These are phyloP conservation scores for Acanthoscelides obtectus DNA, from an alignment of 2,888 invertebrate species.

Conservation along the genomic window DNA sequence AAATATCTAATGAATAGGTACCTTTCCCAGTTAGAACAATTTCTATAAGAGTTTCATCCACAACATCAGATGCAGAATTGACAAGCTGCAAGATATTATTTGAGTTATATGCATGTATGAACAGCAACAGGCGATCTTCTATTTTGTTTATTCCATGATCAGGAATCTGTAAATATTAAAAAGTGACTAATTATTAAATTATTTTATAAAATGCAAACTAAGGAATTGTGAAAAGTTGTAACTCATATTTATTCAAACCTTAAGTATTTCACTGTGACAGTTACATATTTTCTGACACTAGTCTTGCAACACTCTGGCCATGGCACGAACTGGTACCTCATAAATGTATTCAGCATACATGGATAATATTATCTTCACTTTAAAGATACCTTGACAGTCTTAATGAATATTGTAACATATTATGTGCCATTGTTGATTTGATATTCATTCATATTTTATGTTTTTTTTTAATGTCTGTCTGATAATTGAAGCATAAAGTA, in stretches of 20 bases:
- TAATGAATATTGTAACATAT: too few species aligned
- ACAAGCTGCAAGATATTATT: conserved; percentile 91
- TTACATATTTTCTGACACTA: too few species aligned
- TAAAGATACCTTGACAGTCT: too few species aligned
- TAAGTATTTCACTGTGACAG: not conserved
- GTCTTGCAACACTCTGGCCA: too few species aligned
- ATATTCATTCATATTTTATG: too few species aligned
- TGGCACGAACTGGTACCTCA: too few species aligned
- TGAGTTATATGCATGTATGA: conserved; percentile 92
- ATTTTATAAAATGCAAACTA: not conserved
- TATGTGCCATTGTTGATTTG: too few species aligned
- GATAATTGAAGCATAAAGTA: too few species aligned
- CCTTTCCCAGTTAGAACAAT: conserved; percentile 86
- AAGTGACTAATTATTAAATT: not conserved
- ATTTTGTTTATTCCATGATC: conserved; percentile 90
- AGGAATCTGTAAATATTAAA: conserved; percentile 67
- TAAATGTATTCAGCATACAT: too few species aligned
- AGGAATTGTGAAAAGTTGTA: not conserved
- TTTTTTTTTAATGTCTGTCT: too few species aligned
- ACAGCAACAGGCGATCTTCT: conserved; percentile 87
- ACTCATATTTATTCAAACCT: not conserved
- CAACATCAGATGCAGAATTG: conserved; percentile 84
- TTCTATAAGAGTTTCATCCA: conserved; percentile 93
- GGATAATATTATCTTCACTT: too few species aligned
- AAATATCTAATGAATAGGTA: conserved; percentile 34